A percentile compares a stretch with the other conserved stretches of the same genome.
phyloP scores from a whole-genome alignment of 2,888 invertebrate species.

The Leptinotarsa rubiginosa region DNA sequence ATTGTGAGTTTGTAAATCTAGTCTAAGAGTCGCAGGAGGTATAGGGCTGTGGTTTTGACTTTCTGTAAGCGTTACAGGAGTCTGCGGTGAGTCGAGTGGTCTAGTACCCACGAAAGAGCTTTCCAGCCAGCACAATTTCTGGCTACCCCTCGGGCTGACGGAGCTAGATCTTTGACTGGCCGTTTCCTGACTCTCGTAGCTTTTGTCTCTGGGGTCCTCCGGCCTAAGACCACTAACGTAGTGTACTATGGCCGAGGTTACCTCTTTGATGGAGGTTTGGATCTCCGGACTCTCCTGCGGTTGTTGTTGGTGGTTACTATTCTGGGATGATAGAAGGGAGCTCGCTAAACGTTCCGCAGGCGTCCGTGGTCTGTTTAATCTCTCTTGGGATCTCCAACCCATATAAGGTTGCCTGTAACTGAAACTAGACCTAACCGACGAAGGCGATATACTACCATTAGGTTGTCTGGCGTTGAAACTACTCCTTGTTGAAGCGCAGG shows the following conservation, averaged over 20 bases:
- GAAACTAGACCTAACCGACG: slow-evolving; percentile 79
- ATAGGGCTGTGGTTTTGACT: slow-evolving; percentile 61
- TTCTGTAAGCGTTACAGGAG: slow-evolving; percentile 70
- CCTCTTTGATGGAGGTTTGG: slow-evolving; percentile 90
- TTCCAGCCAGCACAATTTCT: slow-evolving; percentile 88
- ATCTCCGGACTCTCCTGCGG: slow-evolving; percentile 72
- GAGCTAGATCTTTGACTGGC: slow-evolving; percentile 59
- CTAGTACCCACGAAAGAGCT: slow-evolving; percentile 91
- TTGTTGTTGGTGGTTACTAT: slow-evolving; percentile 44
- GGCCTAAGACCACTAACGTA: slow-evolving; percentile 82
- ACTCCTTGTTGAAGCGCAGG: slow-evolving; percentile 79
- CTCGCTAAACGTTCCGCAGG: slow-evolving; percentile 86
- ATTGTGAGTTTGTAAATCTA: slow-evolving; percentile 68
- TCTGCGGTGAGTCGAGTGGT: slow-evolving; percentile 87
- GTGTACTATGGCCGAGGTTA: slow-evolving; percentile 92
- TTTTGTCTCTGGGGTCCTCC: slow-evolving; percentile 60
- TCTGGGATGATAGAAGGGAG: slow-evolving; percentile 71
- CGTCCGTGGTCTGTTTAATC: slow-evolving; percentile 82
- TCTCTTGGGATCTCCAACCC: slow-evolving; percentile 89
- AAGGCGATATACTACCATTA: slow-evolving; percentile 73
- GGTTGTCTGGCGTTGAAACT: slow-evolving; percentile 75
- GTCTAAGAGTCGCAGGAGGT: slow-evolving; percentile 66
- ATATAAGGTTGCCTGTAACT: slow-evolving; percentile 90
- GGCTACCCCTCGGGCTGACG: slow-evolving; percentile 72
- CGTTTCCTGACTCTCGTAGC: slow-evolving; percentile 58